Evolutionary conservation across 1,140 invertebrate species (phyloP).

Genomic region (Meloidogyne chitwoodi): DNA sequence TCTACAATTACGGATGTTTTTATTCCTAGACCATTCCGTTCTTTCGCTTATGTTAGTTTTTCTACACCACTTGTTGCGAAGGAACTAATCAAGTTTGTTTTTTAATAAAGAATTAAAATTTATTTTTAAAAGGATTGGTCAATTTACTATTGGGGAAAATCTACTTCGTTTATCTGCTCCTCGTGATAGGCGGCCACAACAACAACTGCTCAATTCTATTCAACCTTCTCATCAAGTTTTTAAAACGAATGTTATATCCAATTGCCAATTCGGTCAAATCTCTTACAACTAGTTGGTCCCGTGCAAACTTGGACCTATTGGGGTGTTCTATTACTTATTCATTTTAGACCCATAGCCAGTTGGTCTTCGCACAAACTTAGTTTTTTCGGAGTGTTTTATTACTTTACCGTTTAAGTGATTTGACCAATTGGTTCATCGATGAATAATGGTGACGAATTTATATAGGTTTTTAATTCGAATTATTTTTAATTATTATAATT

Average conservation of each 20-base stretch:
- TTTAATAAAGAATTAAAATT: background rate
- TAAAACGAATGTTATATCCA: background rate
- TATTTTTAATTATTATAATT: too few species aligned
- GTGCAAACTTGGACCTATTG: too few species aligned
- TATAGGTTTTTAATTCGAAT: too few species aligned
- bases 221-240: background rate
- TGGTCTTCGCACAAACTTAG: too few species aligned
- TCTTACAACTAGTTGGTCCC: too few species aligned
- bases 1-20: conserved; percentile 61
- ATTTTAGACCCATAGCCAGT: too few species aligned
- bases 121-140: background rate
- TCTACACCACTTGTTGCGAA: conserved; percentile 44
- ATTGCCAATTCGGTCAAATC: too few species aligned
- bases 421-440: too few species aligned
- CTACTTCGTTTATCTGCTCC: conserved; percentile 1
- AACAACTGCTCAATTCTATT: background rate
- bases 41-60: conserved; percentile 65
- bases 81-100: conserved; percentile 41
- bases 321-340: too few species aligned
- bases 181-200: conserved; percentile 1
- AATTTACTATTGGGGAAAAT: background rate
- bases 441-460: too few species aligned
- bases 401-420: too few species aligned
- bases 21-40: conserved; percentile 64
- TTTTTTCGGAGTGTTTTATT: too few species aligned